Percentiles rank a stretch among this genome's conserved stretches.
Evolutionary conservation across 2,113 vertebrate species (phyloP).

Genomic region (Pachypanchax playfairii): DNA sequence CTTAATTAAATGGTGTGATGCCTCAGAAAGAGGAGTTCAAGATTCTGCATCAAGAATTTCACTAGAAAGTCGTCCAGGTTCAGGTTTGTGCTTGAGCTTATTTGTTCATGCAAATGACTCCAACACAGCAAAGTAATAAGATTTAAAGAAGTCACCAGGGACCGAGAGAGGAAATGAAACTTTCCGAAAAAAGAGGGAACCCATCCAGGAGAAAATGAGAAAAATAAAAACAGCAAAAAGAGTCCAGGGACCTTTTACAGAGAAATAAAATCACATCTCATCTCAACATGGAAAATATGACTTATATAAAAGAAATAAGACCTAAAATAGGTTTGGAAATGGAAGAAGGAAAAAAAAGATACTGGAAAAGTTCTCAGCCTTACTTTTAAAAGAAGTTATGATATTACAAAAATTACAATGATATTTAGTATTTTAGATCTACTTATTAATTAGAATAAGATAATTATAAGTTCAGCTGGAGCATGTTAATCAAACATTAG

Average conservation of each 20-base stretch:
- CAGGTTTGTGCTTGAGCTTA: neutral
- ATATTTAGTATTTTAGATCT: neutral
- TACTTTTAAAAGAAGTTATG: neutral
- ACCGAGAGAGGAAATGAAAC: neutral
- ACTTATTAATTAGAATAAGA: no score
- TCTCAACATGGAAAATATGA: neutral
- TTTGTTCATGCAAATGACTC: constrained; percentile 16
- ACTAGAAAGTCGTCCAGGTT: constrained; percentile 8
- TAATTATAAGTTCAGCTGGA: no score
- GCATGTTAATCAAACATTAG: no score
- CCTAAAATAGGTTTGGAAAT: neutral
- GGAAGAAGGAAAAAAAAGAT: neutral
- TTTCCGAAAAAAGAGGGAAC: neutral
- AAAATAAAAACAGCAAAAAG: constrained; percentile 3
- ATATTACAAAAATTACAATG: neutral
- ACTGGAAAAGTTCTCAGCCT: neutral
- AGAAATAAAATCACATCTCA: neutral
- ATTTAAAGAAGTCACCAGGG: constrained; percentile 1
- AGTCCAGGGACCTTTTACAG: neutral
- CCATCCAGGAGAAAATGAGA: neutral
- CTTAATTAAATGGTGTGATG: constrained; percentile 3
- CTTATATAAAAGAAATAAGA: neutral
- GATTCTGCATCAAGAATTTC: neutral
- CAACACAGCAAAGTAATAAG: neutral
- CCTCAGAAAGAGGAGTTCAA: neutral